Conservation (phyloP, 2,888 invertebrate genomes). For the Monoplex corrugatus region DNA sequence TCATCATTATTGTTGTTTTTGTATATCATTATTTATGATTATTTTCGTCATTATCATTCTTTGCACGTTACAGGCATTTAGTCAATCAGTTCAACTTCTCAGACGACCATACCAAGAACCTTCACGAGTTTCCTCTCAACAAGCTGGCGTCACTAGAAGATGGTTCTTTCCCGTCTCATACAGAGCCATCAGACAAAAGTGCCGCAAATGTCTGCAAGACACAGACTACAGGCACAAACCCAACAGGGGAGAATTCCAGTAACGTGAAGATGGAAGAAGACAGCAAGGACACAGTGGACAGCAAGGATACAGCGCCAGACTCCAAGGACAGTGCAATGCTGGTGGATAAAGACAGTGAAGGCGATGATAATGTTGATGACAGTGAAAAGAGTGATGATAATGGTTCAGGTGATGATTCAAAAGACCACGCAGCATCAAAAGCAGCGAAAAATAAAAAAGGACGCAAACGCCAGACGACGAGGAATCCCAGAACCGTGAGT, state of each 20-base stretch:
- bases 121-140: conserved; percentile 84
- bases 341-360: conserved; percentile 17
- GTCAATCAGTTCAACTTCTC: conserved; percentile 91
- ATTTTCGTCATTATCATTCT: conserved; percentile 30
- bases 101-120: conserved; percentile 87
- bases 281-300: background rate
- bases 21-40: background rate
- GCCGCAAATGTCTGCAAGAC: background rate
- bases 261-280: background rate
- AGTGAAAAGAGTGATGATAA: background rate
- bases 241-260: background rate
- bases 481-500: background rate
- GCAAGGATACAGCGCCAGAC: background rate
- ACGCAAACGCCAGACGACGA: background rate
- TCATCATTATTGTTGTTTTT: background rate
- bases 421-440: background rate
- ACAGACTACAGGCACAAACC: background rate
- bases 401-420: background rate
- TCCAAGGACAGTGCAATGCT: background rate
- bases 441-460: background rate
- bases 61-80: conserved; percentile 83
- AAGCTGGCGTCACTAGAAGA: conserved; percentile 60
- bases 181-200: background rate
- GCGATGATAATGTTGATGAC: conserved; percentile 14
- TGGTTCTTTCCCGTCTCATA: background rate